A percentile compares a stretch with the other conserved stretches of the same genome.
These are phyloP conservation scores for Hycleus cichorii DNA, from an alignment of 1,140 invertebrate species.

Conservation along the genomic window DNA sequence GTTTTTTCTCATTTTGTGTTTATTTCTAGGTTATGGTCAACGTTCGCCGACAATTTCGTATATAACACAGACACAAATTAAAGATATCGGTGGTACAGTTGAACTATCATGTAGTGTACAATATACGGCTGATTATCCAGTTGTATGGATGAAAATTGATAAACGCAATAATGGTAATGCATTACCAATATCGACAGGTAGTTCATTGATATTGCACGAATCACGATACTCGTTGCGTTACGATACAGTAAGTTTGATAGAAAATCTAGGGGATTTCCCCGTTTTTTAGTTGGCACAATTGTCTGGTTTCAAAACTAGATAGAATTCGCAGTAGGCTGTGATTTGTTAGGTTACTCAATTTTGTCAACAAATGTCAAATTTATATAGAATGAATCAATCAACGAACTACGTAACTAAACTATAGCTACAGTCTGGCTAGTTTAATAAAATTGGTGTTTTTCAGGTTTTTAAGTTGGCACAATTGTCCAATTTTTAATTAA, in stretches of 20 bases:
- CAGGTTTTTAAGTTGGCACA: no score
- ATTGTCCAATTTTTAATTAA: no score
- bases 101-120: conserved; percentile 85
- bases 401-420: no score
- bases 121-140: conserved; percentile 77
- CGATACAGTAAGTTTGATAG: conserved; percentile 57
- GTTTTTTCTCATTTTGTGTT: no score
- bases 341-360: no score
- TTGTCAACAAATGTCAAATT: no score
- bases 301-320: no score
- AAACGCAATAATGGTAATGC: conserved; percentile 47
- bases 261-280: background rate
- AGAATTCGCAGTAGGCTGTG: no score
- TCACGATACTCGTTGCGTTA: conserved; percentile 78
- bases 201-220: conserved; percentile 75
- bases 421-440: no score
- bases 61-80: conserved; percentile 84
- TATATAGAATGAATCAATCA: no score
- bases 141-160: conserved; percentile 67
- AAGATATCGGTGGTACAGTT: conserved; percentile 82
- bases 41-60: conserved; percentile 85
- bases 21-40: conserved; percentile 53
- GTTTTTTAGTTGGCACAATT: no score
- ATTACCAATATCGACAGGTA: conserved; percentile 69
- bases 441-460: no score